phyloP scores from a whole-genome alignment of 1,140 invertebrate species.

The Aethina tumida region DNA sequence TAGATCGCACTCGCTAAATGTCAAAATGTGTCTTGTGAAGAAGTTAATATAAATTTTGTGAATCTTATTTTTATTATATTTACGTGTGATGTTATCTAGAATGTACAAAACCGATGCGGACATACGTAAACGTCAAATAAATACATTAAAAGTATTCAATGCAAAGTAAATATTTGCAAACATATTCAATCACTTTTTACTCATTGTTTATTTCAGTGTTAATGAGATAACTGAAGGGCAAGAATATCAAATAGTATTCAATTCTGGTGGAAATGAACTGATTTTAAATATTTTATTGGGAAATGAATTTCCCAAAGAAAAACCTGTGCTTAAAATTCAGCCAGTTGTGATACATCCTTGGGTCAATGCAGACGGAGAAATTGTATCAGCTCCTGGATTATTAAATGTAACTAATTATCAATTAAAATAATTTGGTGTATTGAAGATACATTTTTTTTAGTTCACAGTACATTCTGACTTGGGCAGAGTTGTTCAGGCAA shows the following conservation, averaged over 20 bases:
- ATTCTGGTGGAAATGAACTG: slow-evolving; percentile 48
- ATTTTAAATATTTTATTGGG: slow-evolving; percentile 51
- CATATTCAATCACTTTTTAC: slow-evolving; percentile 8
- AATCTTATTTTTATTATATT: slow-evolving; percentile 32
- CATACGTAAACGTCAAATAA: slow-evolving; percentile 52
- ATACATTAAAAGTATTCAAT: slow-evolving; percentile 63
- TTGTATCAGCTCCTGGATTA: slow-evolving; percentile 58
- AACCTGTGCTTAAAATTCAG: slow-evolving; percentile 55
- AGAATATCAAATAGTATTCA: slow-evolving; percentile 62
- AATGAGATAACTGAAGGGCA: slow-evolving; percentile 54
- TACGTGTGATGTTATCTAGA: slow-evolving; percentile 25
- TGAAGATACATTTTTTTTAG: slow-evolving; percentile 33
- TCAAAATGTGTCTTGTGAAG: neutral
- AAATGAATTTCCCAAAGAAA: slow-evolving; percentile 62
- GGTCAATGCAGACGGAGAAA: slow-evolving; percentile 53
- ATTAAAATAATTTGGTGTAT: neutral
- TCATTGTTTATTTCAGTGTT: slow-evolving; percentile 44
- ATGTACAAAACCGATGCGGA: slow-evolving; percentile 20
- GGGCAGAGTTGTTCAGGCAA: slow-evolving; percentile 65
- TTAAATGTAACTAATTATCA: slow-evolving; percentile 46
- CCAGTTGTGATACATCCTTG: slow-evolving; percentile 57
- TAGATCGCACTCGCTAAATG: slow-evolving; percentile 1
- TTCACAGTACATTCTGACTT: slow-evolving; percentile 67
- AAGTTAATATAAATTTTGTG: neutral
- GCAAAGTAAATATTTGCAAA: slow-evolving; percentile 35